Conservation (phyloP, 1,140 invertebrate genomes). For the Hylyphantes graminicola region DNA sequence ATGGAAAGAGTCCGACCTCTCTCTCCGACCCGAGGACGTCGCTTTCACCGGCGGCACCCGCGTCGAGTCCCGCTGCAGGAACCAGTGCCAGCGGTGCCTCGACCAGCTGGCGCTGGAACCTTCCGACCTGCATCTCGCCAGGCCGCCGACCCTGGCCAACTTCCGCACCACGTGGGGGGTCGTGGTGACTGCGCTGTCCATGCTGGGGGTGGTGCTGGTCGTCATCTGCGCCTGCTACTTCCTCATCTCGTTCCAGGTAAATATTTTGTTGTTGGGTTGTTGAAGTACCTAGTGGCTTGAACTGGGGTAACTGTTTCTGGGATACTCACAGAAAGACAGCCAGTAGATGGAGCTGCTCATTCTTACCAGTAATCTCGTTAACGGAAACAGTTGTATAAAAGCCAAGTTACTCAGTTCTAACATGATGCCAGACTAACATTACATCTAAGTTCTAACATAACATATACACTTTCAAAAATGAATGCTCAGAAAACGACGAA, state of each 20-base stretch:
- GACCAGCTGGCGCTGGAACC: slow-evolving; percentile 28
- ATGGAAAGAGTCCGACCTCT: slow-evolving; percentile 34
- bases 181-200: slow-evolving; percentile 66
- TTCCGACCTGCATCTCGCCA: slow-evolving; percentile 11
- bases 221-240: slow-evolving; percentile 70
- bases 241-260: slow-evolving; percentile 68
- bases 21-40: slow-evolving; percentile 13
- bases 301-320: too few relatives aligned
- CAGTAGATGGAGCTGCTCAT: too few relatives aligned
- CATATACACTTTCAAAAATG: too few relatives aligned
- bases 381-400: too few relatives aligned
- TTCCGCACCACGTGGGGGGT: slow-evolving; percentile 66
- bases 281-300: too few relatives aligned
- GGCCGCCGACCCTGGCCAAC: slow-evolving; percentile 21
- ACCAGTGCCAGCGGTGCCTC: slow-evolving; percentile 33
- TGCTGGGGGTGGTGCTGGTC: slow-evolving; percentile 67
- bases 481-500: too few relatives aligned
- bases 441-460: too few relatives aligned
- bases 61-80: slow-evolving; percentile 6
- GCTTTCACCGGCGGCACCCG: background rate
- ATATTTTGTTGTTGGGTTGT: background rate
- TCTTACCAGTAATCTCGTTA: too few relatives aligned
- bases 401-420: too few relatives aligned
- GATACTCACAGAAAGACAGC: too few relatives aligned
- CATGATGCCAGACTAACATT: too few relatives aligned